A percentile compares a stretch with the other conserved stretches of the same genome.
These are phyloP conservation scores for Clanis bilineata DNA, from an alignment of 2,888 invertebrate genomes.

Conservation along the genomic window DNA sequence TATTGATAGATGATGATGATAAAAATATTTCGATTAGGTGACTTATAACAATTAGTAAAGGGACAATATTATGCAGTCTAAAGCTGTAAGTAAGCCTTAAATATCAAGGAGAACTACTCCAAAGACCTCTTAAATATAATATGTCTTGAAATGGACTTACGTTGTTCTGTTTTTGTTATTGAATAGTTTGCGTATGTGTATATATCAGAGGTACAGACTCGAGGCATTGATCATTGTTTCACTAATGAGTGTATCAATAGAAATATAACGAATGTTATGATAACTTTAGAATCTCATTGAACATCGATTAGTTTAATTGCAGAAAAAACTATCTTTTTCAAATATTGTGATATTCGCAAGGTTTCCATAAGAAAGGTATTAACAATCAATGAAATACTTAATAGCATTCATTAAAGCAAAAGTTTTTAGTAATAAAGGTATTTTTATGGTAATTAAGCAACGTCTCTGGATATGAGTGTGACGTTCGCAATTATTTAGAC, in stretches of 20 bases:
- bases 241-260: slow-evolving; percentile 42
- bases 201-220: slow-evolving; percentile 31
- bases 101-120: slow-evolving; percentile 25
- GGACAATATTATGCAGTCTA: neutral
- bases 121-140: slow-evolving; percentile 23
- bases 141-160: slow-evolving; percentile 30
- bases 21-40: too few relatives aligned
- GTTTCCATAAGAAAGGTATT: neutral
- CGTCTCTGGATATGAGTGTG: slow-evolving; percentile 32
- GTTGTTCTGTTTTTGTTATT: slow-evolving; percentile 46
- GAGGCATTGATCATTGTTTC: slow-evolving; percentile 49
- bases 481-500: slow-evolving; percentile 32
- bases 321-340: neutral
- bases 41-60: too few relatives aligned
- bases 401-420: too few relatives aligned
- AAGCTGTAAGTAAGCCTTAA: slow-evolving; percentile 3
- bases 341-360: neutral
- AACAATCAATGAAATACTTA: too few relatives aligned
- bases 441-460: slow-evolving; percentile 35
- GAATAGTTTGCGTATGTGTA: slow-evolving; percentile 38
- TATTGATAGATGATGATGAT: too few relatives aligned
- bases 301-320: neutral
- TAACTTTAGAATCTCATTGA: slow-evolving; percentile 15
- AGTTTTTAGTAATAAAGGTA: neutral
- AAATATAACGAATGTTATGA: slow-evolving; percentile 32